Percentiles rank a stretch among this genome's conserved stretches.
Conservation (phyloP, 2,888 invertebrate species). For the Celastrina argiolus region DNA sequence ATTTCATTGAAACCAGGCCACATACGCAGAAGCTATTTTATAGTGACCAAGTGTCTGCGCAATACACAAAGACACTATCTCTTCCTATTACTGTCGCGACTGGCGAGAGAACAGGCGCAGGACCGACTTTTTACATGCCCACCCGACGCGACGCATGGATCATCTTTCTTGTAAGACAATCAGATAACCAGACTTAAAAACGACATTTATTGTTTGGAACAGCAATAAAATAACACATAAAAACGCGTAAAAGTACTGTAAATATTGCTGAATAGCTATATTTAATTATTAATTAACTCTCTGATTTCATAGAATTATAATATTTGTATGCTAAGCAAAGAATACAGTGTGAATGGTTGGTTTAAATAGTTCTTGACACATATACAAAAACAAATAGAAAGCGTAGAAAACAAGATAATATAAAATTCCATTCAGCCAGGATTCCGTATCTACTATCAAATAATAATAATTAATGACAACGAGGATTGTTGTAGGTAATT, state of each 20-base stretch:
- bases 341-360: not conserved
- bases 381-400: not conserved
- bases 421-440: not conserved
- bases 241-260: not conserved
- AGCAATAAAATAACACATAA: too few relatives aligned
- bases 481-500: not conserved
- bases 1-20: too few relatives aligned
- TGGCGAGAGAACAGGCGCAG: too few relatives aligned
- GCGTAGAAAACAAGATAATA: not conserved
- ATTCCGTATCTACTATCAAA: not conserved
- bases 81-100: too few relatives aligned
- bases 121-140: too few relatives aligned
- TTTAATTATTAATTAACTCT: not conserved
- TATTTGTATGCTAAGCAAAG: not conserved
- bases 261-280: not conserved
- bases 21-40: too few relatives aligned
- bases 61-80: too few relatives aligned
- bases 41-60: too few relatives aligned
- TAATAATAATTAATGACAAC: not conserved
- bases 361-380: not conserved
- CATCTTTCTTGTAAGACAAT: too few relatives aligned
- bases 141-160: too few relatives aligned
- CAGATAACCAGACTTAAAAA: too few relatives aligned
- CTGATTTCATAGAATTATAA: not conserved
- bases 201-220: too few relatives aligned